These are phyloP conservation scores for Clarias platycephalus DNA, from an alignment of 2,797 vertebrate genomes.

Conservation along the genomic window DNA sequence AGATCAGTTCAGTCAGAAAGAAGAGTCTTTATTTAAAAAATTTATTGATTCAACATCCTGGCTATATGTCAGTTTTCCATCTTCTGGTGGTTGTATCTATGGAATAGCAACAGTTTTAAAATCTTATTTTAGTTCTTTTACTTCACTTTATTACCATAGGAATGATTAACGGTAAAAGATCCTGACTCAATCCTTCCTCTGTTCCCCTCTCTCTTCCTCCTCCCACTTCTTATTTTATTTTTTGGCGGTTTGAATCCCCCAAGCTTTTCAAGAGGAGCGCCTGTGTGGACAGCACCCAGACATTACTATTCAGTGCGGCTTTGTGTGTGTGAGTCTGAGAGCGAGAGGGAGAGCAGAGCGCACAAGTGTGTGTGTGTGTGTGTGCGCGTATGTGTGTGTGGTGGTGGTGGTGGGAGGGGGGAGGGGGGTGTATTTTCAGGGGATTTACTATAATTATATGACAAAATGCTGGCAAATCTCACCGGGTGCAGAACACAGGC, in stretches of 20 bases:
- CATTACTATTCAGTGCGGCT: slow-evolving; percentile 86
- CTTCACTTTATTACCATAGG: slow-evolving; percentile 2
- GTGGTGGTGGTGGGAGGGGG: not conserved
- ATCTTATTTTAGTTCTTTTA: not conserved
- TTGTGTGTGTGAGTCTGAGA: slow-evolving; percentile 72
- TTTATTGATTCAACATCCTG: not conserved
- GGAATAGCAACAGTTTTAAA: not conserved
- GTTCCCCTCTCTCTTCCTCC: slow-evolving; percentile 30
- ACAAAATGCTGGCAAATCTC: slow-evolving; percentile 97
- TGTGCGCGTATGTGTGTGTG: slow-evolving; percentile 31
- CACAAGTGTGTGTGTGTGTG: slow-evolving; percentile 60
- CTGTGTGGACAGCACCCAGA: slow-evolving; percentile 67
- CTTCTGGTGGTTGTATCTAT: not conserved
- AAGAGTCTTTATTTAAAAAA: not conserved
- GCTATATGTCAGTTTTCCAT: not conserved
- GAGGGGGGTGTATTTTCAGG: slow-evolving; percentile 86
- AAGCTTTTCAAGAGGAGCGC: slow-evolving; percentile 66
- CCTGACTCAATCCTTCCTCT: not conserved
- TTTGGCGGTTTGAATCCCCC: slow-evolving; percentile 71
- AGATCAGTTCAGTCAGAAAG: not conserved
- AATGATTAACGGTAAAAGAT: slow-evolving; percentile 12
- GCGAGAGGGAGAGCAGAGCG: slow-evolving; percentile 37
- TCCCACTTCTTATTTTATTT: slow-evolving; percentile 48
- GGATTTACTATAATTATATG: slow-evolving; percentile 99
- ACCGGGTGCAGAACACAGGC: slow-evolving; percentile 92